Percentiles rank a stretch among this genome's conserved stretches.
These are phyloP conservation scores for Eupeodes latifasciatus DNA, from an alignment of 2,888 invertebrate genomes.

Conservation along the genomic window DNA sequence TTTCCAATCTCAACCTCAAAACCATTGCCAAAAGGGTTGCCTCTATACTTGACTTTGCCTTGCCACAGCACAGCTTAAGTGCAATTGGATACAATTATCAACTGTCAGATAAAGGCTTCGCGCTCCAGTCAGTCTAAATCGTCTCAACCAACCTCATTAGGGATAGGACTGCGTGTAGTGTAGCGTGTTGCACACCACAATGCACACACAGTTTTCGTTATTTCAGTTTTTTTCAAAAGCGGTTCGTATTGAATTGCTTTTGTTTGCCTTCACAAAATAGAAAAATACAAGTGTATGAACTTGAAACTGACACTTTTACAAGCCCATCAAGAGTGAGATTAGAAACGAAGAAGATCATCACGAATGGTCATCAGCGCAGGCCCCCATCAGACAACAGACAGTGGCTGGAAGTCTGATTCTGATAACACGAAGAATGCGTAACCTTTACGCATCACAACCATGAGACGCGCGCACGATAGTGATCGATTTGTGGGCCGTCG, in stretches of 20 bases:
- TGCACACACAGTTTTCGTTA: not conserved
- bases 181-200: conserved; percentile 10
- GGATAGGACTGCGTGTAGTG: conserved; percentile 3
- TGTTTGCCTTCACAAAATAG: conserved; percentile 58
- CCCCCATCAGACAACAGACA: not conserved
- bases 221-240: not conserved
- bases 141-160: conserved; percentile 57
- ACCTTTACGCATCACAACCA: conserved; percentile 14
- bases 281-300: conserved; percentile 50
- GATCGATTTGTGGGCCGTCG: conserved; percentile 68
- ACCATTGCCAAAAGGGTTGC: not conserved
- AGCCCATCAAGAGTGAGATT: conserved; percentile 72
- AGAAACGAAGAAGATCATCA: conserved; percentile 47
- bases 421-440: conserved; percentile 38
- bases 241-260: conserved; percentile 37
- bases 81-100: conserved; percentile 73
- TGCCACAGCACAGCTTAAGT: conserved; percentile 42
- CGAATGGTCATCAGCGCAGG: not conserved
- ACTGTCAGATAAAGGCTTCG: conserved; percentile 40
- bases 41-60: conserved; percentile 52
- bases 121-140: conserved; percentile 18
- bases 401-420: conserved; percentile 1
- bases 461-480: conserved; percentile 56
- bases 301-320: conserved; percentile 73
- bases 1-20: not conserved